Conservation (phyloP, 1,140 invertebrate species). For the Spodoptera litura region DNA sequence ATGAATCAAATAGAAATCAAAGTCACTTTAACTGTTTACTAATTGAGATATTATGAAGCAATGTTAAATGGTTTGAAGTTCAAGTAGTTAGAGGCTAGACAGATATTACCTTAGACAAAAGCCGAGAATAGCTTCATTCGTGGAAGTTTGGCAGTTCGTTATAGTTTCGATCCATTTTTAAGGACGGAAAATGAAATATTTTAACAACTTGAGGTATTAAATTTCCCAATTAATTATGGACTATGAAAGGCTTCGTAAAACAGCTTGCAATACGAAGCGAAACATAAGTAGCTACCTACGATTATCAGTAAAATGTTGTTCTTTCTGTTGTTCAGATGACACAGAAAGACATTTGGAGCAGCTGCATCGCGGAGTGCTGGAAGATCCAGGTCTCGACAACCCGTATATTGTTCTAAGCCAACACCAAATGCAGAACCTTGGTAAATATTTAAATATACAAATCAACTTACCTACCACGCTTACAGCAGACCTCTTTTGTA, state of each 20-base stretch:
- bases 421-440: slow-evolving; percentile 83
- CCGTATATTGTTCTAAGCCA: slow-evolving; percentile 79
- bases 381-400: slow-evolving; percentile 69
- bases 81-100: neutral
- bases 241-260: too few species aligned
- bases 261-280: too few species aligned
- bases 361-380: slow-evolving; percentile 73
- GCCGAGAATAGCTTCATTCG: neutral
- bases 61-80: neutral
- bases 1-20: slow-evolving; percentile 9
- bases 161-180: neutral
- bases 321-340: slow-evolving; percentile 60
- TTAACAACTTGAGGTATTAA: slow-evolving; percentile 23
- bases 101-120: neutral
- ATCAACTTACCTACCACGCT: too few species aligned
- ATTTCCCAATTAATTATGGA: neutral
- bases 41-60: slow-evolving; percentile 1
- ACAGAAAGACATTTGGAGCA: slow-evolving; percentile 73
- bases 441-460: slow-evolving; percentile 55
- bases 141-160: neutral
- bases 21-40: slow-evolving; percentile 10
- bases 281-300: neutral
- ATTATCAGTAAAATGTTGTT: neutral
- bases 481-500: too few species aligned
- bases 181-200: slow-evolving; percentile 32